Conservation (phyloP, 2,797 vertebrate genomes). For the Gymnocypris eckloni region DNA sequence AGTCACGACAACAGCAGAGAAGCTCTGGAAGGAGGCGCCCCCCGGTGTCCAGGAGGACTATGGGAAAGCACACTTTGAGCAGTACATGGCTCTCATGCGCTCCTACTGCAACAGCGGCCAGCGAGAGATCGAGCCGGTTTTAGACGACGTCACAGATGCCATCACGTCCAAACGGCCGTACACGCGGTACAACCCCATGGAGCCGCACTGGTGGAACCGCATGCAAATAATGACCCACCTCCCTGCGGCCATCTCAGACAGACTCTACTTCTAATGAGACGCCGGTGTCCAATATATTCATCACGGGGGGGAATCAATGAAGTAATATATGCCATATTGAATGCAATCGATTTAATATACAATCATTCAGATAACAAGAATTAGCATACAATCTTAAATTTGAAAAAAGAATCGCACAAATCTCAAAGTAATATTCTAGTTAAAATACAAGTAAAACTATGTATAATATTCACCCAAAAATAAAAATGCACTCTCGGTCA, state of each 20-base stretch:
- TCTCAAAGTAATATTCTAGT: constrained; percentile 6
- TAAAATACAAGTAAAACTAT: not conserved
- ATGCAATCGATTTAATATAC: not conserved
- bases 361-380: not conserved
- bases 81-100: constrained; percentile 77
- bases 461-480: too few species aligned
- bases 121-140: constrained; percentile 74
- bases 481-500: not conserved
- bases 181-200: constrained; percentile 83
- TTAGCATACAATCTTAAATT: not conserved
- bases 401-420: not conserved
- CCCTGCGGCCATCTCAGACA: constrained; percentile 81
- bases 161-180: constrained; percentile 78
- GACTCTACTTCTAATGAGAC: constrained; percentile 77
- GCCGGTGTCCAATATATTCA: not conserved
- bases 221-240: constrained; percentile 84
- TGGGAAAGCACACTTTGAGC: constrained; percentile 78
- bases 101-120: constrained; percentile 80
- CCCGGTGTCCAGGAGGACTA: constrained; percentile 79
- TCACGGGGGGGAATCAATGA: not conserved
- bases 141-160: constrained; percentile 82
- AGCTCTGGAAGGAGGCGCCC: constrained; percentile 81
- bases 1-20: constrained; percentile 74
- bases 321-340: not conserved
- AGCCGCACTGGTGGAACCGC: constrained; percentile 85